Conservation (phyloP, 2,113 vertebrate genomes). For the Piliocolobus tephrosceles region DNA sequence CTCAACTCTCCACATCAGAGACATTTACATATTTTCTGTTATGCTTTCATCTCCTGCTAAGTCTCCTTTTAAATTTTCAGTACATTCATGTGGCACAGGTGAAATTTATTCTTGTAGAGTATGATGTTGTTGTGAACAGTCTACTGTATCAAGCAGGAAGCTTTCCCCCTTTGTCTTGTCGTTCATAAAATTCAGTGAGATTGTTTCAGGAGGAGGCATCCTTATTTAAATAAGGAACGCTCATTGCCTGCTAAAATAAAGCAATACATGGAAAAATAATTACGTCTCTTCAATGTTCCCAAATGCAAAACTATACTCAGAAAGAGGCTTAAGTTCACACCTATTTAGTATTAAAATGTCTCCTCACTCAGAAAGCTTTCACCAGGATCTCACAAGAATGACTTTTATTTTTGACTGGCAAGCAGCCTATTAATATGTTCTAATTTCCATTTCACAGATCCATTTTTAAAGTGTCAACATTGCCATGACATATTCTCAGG, state of each 20-base stretch:
- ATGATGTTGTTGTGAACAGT: not conserved
- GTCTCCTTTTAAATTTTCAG: not conserved
- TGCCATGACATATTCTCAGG: constrained; percentile 31
- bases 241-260: constrained; percentile 9
- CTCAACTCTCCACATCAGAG: not conserved
- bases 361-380: constrained; percentile 18
- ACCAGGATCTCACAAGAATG: constrained; percentile 9
- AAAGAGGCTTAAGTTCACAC: not conserved
- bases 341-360: constrained; percentile 31
- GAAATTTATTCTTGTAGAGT: not conserved
- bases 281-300: not conserved
- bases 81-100: not conserved
- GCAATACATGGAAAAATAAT: not conserved
- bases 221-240: not conserved
- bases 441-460: constrained; percentile 58
- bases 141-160: not conserved
- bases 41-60: not conserved
- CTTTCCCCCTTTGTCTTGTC: not conserved
- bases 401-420: constrained; percentile 47
- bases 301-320: not conserved
- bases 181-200: not conserved
- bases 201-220: not conserved
- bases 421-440: constrained; percentile 35
- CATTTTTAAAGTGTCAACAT: constrained; percentile 60
- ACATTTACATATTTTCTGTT: not conserved